Evolutionary conservation across 2,113 vertebrate genomes (phyloP), one percentile per base, ranked within the genome.

Genomic region (Anoplopoma fimbria): DNA sequence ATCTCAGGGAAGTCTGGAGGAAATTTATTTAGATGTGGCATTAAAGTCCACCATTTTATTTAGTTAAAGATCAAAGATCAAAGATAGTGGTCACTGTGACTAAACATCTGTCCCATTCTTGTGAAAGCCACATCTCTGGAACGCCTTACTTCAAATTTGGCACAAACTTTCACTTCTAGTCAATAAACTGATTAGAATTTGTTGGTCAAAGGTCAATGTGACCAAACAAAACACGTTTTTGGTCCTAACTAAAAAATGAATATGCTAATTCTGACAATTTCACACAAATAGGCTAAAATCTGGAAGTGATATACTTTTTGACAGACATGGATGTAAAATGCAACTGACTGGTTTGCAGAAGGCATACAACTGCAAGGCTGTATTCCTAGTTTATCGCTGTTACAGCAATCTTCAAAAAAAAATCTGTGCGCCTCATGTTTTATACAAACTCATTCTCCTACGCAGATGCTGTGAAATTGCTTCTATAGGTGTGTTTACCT

Each of bases 401-500:
- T 45, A 12, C 63, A 51, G 49, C 64, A 14, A 31, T 69, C 55
- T 76, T 71, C 9, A 69, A 62, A 73, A 57, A 51, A 74, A 0
- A 75, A 47, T 84, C 86, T 67, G 36, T 45, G 29, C 27, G 27
- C 77, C 79, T 77, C 83, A 69, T 53, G 75, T 69, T 85, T 68
- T 71, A 38, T 70, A 65, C 70, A 82, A 85, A 83, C 74, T 83
- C 83, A 65, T 83, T 89, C 68, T 69, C 72, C 38, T 64, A 84
- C 14, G 67, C 88, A 87, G 69, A 84, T 84, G 78, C 80, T 93
- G 91, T 88, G 80, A 92, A 91, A 85, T 91, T 87, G 87, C 87
- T 85, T 89, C 76, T 69, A 82, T 69, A 63, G 70, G 77, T 62
- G 34, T 81, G 75, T 89, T 86, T 86, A 81, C 75, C 72, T 85